phyloP scores from a whole-genome alignment of 2,113 vertebrate genomes.

The Nycticebus coucang region DNA sequence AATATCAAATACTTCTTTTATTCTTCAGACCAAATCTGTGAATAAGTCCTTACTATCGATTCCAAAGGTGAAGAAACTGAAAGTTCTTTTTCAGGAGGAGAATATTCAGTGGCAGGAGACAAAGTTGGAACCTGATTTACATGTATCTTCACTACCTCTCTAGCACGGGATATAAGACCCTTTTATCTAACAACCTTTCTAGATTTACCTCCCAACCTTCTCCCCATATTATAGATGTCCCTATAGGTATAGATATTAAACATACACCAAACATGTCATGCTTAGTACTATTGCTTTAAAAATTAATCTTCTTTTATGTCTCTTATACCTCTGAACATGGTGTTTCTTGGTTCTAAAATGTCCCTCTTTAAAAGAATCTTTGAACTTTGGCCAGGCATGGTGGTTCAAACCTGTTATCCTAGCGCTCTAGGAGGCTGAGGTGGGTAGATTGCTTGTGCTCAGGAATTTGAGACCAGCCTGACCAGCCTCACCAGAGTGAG shows the following conservation, averaged over 20 bases:
- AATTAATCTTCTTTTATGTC: constrained; percentile 2
- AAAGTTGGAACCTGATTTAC: background rate
- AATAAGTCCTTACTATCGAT: background rate
- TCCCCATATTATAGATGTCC: background rate
- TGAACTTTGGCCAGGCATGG: no score
- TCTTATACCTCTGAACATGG: background rate
- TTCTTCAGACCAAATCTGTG: background rate
- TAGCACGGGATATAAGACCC: background rate
- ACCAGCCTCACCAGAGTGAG: no score
- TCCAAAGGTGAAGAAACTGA: background rate
- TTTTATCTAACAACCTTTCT: background rate
- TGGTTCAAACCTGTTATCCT: no score
- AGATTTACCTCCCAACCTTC: background rate
- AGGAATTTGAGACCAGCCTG: no score
- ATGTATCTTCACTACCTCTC: background rate
- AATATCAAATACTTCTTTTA: constrained; percentile 2
- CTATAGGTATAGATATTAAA: background rate
- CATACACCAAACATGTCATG: background rate
- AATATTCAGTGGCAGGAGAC: background rate
- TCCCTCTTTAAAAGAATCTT: background rate
- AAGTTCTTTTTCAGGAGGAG: background rate
- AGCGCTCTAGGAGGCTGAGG: no score
- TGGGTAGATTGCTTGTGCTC: no score
- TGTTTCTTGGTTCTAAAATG: constrained; percentile 44
- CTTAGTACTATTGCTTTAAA: constrained; percentile 10